A percentile compares a stretch with the other conserved stretches of the same genome.
Conservation (phyloP, 2,888 invertebrate genomes). For the Ecdyonurus torrentis region DNA sequence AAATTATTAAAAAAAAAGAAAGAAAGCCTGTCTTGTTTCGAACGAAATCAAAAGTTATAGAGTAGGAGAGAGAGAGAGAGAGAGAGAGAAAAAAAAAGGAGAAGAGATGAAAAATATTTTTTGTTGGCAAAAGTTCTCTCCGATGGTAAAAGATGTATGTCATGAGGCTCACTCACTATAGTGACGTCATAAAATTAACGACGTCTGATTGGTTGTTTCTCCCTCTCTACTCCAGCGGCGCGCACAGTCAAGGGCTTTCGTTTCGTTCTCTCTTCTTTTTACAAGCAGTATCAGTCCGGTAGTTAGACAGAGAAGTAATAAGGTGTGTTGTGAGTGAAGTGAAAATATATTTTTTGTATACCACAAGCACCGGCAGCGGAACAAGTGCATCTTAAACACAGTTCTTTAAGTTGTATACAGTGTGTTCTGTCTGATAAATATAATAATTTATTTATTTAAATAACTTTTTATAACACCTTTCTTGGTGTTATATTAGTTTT, state of each 20-base stretch:
- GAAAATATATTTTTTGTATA: background rate
- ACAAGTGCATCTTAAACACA: background rate
- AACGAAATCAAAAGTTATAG: background rate
- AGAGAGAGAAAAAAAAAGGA: no score
- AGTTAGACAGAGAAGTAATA: background rate
- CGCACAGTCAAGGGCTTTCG: background rate
- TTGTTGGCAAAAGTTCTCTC: background rate
- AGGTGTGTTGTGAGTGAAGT: background rate
- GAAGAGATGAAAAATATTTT: background rate
- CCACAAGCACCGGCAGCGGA: background rate
- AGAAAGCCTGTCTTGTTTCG: background rate
- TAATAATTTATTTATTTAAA: no score
- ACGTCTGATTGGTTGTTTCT: background rate
- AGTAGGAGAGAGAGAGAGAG: no score
- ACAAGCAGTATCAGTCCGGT: background rate
- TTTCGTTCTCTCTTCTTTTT: background rate
- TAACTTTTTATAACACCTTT: background rate
- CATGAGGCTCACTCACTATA: background rate
- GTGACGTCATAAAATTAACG: background rate
- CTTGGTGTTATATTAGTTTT: background rate
- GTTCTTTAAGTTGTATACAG: background rate
- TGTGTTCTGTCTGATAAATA: background rate
- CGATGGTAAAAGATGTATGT: background rate
- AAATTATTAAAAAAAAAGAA: background rate
- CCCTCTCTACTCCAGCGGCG: background rate